Evolutionary conservation across 2,113 vertebrate species (phyloP).

Genomic region (Nipponia nippon): DNA sequence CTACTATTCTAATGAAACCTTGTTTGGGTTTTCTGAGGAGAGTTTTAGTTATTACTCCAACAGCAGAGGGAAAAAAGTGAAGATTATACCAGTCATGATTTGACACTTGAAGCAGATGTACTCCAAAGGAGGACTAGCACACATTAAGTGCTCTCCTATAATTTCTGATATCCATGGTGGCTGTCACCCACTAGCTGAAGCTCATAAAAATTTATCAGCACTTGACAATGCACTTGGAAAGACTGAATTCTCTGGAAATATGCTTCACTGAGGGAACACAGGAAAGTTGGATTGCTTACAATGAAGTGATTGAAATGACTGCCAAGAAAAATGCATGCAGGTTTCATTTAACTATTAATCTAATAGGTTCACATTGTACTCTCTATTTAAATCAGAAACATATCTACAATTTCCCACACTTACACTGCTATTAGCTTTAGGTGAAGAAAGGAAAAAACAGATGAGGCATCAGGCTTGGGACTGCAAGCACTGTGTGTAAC

Average conservation of each 20-base stretch:
- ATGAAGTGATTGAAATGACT: conserved; percentile 71
- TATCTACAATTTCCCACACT: conserved; percentile 64
- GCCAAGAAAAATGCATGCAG: conserved; percentile 71
- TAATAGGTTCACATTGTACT: conserved; percentile 66
- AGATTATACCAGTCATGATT: conserved; percentile 45
- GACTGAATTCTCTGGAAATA: conserved; percentile 72
- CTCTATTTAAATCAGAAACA: conserved; percentile 57
- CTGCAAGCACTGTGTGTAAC: conserved; percentile 46
- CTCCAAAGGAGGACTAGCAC: conserved; percentile 45
- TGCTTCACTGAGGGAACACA: conserved; percentile 70
- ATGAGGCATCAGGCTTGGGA: conserved; percentile 63
- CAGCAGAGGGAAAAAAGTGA: background rate
- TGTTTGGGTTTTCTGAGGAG: conserved; percentile 34
- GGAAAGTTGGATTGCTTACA: conserved; percentile 71
- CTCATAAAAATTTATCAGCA: conserved; percentile 71
- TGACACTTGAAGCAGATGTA: conserved; percentile 57
- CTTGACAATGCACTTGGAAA: conserved; percentile 68
- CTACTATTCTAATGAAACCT: background rate
- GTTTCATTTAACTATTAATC: conserved; percentile 75
- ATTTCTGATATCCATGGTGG: conserved; percentile 60
- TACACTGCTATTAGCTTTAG: conserved; percentile 71
- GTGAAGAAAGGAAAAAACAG: conserved; percentile 63
- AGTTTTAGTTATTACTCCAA: conserved; percentile 17
- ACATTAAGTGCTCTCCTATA: conserved; percentile 52
- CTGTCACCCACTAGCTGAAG: conserved; percentile 65